These are phyloP conservation scores for western clawed frog (Xenopus tropicalis) DNA, from an alignment of 2,113 vertebrate genomes.

Conservation along the genomic window DNA sequence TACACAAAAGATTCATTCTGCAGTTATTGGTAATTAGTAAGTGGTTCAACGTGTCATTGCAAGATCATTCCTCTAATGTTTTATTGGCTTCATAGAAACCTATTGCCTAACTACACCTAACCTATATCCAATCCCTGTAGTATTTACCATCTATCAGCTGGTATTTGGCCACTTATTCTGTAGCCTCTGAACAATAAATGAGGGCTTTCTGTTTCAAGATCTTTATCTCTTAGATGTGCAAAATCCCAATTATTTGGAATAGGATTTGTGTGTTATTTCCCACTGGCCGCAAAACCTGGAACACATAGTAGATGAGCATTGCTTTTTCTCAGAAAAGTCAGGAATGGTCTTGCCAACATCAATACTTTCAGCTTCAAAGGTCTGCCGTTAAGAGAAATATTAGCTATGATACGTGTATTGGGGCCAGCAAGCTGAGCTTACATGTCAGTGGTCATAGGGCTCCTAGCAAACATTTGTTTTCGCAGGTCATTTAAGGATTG, in stretches of 20 bases:
- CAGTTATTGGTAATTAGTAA: too few relatives aligned
- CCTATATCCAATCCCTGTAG: too few relatives aligned
- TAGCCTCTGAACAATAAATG: too few relatives aligned
- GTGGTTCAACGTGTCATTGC: too few relatives aligned
- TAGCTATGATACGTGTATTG: neutral
- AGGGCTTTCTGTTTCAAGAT: neutral
- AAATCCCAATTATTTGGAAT: constrained; percentile 24
- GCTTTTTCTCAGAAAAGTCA: constrained; percentile 25
- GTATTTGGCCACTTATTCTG: too few relatives aligned
- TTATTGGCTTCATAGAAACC: too few relatives aligned
- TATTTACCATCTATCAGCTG: too few relatives aligned
- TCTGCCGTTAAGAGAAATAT: constrained; percentile 3
- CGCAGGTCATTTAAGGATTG: neutral
- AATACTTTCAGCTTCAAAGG: constrained; percentile 20
- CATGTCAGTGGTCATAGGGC: neutral
- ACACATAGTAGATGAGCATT: constrained; percentile 4
- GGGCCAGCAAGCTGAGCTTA: neutral
- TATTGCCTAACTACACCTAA: too few relatives aligned
- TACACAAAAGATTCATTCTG: too few relatives aligned
- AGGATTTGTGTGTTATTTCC: constrained; percentile 5
- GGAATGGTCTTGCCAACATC: constrained; percentile 15
- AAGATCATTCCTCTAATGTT: too few relatives aligned
- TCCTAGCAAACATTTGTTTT: neutral
- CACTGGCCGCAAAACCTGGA: constrained; percentile 6
- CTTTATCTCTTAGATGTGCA: constrained; percentile 21